phyloP scores from a whole-genome alignment of 2,888 invertebrate genomes.

The Urechis unicinctus region DNA sequence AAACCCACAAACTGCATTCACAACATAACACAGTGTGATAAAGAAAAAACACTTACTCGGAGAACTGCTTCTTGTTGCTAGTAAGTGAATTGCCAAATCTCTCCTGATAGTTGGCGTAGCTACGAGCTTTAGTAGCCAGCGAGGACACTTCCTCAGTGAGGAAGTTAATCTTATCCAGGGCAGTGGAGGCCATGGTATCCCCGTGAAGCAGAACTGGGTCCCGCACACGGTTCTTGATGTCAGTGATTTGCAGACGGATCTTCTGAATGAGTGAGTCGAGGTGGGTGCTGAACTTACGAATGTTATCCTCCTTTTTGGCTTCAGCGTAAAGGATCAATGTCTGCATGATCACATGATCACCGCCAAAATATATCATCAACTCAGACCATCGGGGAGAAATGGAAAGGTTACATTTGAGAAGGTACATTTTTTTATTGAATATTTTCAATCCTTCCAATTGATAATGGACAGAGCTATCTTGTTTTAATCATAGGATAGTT shows the following conservation, averaged over 20 bases:
- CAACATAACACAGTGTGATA: too few relatives aligned
- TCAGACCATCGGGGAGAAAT: too few relatives aligned
- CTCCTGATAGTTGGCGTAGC: slow-evolving; percentile 49
- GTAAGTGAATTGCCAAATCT: slow-evolving; percentile 46
- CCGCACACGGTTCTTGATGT: slow-evolving; percentile 40
- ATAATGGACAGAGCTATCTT: too few relatives aligned
- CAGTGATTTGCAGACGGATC: slow-evolving; percentile 37
- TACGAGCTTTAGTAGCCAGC: slow-evolving; percentile 40
- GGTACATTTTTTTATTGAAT: too few relatives aligned
- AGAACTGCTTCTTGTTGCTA: slow-evolving; percentile 27
- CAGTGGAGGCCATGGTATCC: slow-evolving; percentile 42
- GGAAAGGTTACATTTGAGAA: too few relatives aligned
- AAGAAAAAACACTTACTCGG: slow-evolving; percentile 14
- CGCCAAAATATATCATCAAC: too few relatives aligned
- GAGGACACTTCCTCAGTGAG: slow-evolving; percentile 40
- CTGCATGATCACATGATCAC: slow-evolving; percentile 29
- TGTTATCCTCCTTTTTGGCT: slow-evolving; percentile 51
- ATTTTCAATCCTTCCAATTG: too few relatives aligned
- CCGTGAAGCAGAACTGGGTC: slow-evolving; percentile 42
- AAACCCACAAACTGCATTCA: not conserved
- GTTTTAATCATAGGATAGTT: too few relatives aligned
- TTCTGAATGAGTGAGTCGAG: slow-evolving; percentile 40
- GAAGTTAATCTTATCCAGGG: slow-evolving; percentile 39
- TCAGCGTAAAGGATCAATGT: slow-evolving; percentile 46
- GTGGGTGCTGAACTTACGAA: slow-evolving; percentile 45